Conservation (phyloP, 1,140 invertebrate species). For the Hyles vespertilio region DNA sequence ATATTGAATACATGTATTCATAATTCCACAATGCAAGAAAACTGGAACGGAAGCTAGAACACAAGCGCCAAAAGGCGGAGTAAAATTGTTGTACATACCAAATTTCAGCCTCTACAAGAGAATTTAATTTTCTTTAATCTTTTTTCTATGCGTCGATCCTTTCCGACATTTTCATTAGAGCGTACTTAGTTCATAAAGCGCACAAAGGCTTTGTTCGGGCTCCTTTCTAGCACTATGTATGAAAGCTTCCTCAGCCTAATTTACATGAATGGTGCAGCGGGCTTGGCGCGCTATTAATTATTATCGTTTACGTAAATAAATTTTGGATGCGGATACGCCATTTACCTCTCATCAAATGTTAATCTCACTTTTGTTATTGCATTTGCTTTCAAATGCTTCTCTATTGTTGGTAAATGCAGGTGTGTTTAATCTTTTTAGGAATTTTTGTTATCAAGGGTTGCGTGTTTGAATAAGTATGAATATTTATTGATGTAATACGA, state of each 20-base stretch:
- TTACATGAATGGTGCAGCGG: constrained; percentile 34
- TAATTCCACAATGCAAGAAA: no score
- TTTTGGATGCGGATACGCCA: neutral
- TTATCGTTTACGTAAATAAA: constrained; percentile 4
- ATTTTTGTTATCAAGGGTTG: no score
- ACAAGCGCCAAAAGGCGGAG: no score
- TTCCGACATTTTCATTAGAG: constrained; percentile 30
- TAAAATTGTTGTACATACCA: neutral
- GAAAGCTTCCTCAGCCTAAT: constrained; percentile 29
- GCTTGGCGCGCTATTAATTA: constrained; percentile 18
- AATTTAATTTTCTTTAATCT: neutral
- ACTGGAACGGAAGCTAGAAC: no score
- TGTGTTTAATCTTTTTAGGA: no score
- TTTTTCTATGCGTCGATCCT: constrained; percentile 14
- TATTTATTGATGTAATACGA: no score
- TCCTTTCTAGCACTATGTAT: constrained; percentile 20
- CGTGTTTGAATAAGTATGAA: no score
- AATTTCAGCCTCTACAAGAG: neutral
- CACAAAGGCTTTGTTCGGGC: constrained; percentile 33
- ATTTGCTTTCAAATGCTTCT: no score
- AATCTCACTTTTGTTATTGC: no score
- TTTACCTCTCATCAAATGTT: neutral
- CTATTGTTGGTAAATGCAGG: no score
- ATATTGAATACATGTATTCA: no score
- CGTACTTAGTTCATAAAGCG: constrained; percentile 29